Percentiles rank a stretch among this genome's conserved stretches.
Conservation (phyloP, 1,140 invertebrate species). For the Bombus vancouverensis region DNA sequence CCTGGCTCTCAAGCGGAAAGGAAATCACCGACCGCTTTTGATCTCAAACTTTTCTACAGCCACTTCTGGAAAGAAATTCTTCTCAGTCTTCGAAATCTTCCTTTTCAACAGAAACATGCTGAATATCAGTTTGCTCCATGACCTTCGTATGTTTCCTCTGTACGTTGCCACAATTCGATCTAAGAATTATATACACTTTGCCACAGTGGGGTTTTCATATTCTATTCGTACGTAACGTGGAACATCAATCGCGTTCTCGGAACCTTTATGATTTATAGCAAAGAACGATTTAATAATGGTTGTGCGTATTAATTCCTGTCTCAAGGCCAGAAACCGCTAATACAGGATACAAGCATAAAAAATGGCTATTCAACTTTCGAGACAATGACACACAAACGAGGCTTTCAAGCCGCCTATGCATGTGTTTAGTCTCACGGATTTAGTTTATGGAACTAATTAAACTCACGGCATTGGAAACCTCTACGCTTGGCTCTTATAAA, state of each 20-base stretch:
- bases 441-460: conserved; percentile 50
- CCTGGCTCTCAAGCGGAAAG: not conserved
- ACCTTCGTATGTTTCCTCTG: not conserved
- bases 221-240: not conserved
- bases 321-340: not conserved
- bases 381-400: conserved; percentile 14
- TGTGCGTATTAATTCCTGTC: not conserved
- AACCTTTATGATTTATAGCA: not conserved
- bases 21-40: not conserved
- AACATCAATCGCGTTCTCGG: not conserved
- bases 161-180: not conserved
- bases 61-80: not conserved
- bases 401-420: conserved; percentile 14
- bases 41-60: not conserved
- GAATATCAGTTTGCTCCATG: not conserved
- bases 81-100: not conserved
- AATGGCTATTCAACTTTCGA: not conserved
- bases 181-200: too few species aligned
- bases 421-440: not conserved
- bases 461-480: conserved; percentile 13
- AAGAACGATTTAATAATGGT: not conserved
- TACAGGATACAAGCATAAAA: not conserved
- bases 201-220: conserved; percentile 14
- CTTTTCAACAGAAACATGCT: not conserved
- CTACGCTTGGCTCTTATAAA: not conserved